A percentile compares a stretch with the other conserved stretches of the same genome.
phyloP scores from a whole-genome alignment of 2,797 vertebrate genomes.

The Lophura swinhoii region DNA sequence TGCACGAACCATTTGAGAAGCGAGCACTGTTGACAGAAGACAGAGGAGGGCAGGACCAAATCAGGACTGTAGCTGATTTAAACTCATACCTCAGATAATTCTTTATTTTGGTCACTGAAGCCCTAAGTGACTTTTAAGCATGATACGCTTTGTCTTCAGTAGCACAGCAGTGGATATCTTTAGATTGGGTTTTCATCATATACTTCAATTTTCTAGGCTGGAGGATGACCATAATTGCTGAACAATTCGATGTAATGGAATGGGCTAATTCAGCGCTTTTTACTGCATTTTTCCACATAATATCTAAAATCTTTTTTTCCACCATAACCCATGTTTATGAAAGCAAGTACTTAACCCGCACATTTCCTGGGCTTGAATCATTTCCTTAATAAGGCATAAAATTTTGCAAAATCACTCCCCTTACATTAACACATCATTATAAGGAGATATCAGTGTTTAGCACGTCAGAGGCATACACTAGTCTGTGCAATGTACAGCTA shows the following conservation, averaged over 20 bases:
- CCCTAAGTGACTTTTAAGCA: slow-evolving; percentile 56
- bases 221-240: slow-evolving; percentile 71
- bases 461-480: neutral
- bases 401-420: slow-evolving; percentile 52
- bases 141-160: slow-evolving; percentile 8
- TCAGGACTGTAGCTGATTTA: neutral
- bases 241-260: slow-evolving; percentile 69
- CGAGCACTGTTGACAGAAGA: neutral
- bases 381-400: slow-evolving; percentile 72
- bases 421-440: slow-evolving; percentile 60
- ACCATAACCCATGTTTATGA: slow-evolving; percentile 70
- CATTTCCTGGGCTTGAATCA: slow-evolving; percentile 72
- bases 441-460: slow-evolving; percentile 39
- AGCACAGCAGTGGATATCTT: slow-evolving; percentile 54
- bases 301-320: slow-evolving; percentile 72
- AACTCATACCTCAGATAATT: neutral
- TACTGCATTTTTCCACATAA: slow-evolving; percentile 68
- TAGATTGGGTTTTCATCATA: slow-evolving; percentile 75
- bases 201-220: slow-evolving; percentile 72
- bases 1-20: neutral
- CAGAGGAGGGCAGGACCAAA: neutral
- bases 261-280: slow-evolving; percentile 73
- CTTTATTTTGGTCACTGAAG: slow-evolving; percentile 7
- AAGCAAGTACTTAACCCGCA: slow-evolving; percentile 73
- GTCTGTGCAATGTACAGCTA: slow-evolving; percentile 25